Evolutionary conservation across 1,140 invertebrate species (phyloP).

Genomic region (Sycophaga agraensis): DNA sequence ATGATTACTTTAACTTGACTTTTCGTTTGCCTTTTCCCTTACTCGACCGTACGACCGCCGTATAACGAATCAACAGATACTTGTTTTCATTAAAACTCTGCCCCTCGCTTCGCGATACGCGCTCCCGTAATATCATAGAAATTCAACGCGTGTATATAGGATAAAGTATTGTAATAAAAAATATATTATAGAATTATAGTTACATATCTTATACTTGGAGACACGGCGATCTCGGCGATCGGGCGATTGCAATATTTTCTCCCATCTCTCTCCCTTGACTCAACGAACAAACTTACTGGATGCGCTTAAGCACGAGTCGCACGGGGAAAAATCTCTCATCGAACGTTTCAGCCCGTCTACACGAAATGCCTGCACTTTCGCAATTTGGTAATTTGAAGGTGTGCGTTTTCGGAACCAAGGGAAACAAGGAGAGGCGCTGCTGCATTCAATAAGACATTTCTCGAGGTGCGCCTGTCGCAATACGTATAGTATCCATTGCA

Average conservation of each 20-base stretch:
- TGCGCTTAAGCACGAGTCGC: not conserved
- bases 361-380: not conserved
- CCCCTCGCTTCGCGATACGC: not conserved
- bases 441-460: slow-evolving; percentile 12
- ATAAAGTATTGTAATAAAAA: slow-evolving; percentile 24
- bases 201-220: not conserved
- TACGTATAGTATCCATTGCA: too few species aligned
- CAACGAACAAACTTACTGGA: not conserved
- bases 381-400: not conserved
- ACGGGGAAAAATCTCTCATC: not conserved
- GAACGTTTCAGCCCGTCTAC: not conserved
- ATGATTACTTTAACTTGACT: not conserved
- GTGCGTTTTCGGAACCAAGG: too few species aligned
- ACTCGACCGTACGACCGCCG: slow-evolving; percentile 25
- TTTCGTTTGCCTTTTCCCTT: not conserved
- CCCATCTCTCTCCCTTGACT: not conserved
- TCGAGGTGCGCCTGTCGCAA: slow-evolving; percentile 28
- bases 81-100: not conserved
- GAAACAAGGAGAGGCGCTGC: not conserved
- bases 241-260: slow-evolving; percentile 18
- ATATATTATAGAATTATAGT: slow-evolving; percentile 26
- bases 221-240: too few species aligned
- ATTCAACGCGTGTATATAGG: slow-evolving; percentile 7
- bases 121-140: slow-evolving; percentile 5
- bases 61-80: slow-evolving; percentile 25